phyloP scores from a whole-genome alignment of 2,113 vertebrate genomes.

The Zapornia atra region DNA sequence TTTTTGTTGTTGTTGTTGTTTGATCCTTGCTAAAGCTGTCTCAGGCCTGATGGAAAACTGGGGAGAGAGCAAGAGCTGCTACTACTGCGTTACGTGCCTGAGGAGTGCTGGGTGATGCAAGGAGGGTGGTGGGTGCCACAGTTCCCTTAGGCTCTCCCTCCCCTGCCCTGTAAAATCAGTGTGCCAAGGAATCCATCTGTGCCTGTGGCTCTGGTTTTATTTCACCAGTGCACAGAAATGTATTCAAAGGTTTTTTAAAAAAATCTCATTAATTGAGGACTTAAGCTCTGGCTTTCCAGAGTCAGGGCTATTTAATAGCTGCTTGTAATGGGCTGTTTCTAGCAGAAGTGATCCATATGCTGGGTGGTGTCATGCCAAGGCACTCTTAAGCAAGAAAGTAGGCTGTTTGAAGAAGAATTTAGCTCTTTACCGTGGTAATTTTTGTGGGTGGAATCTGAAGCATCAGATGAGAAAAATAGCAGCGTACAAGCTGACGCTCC shows the following conservation, averaged over 20 bases:
- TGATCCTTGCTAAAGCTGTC: not conserved
- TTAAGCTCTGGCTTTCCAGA: not conserved
- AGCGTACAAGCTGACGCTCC: not conserved
- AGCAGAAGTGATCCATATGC: not conserved
- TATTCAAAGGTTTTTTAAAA: not conserved
- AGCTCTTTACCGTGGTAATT: not conserved
- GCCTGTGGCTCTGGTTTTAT: not conserved
- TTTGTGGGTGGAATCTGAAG: not conserved
- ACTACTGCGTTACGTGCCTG: rapidly evolving
- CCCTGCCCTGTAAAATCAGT: not conserved
- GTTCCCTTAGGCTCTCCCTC: not conserved
- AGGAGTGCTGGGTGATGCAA: not conserved
- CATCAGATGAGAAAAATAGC: not conserved
- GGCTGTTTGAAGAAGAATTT: not conserved
- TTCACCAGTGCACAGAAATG: not conserved
- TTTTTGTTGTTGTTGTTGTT: not conserved
- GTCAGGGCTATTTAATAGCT: not conserved
- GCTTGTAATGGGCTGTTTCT: not conserved
- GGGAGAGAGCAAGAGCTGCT: not conserved
- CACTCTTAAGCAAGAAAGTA: not conserved
- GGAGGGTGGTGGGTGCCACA: not conserved
- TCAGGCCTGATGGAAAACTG: not conserved
- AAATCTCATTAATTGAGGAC: not conserved
- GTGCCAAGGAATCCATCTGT: not conserved
- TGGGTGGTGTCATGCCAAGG: not conserved